Evolutionary conservation across 1,140 invertebrate genomes (phyloP).

Genomic region (Amphibalanus amphitrite): DNA sequence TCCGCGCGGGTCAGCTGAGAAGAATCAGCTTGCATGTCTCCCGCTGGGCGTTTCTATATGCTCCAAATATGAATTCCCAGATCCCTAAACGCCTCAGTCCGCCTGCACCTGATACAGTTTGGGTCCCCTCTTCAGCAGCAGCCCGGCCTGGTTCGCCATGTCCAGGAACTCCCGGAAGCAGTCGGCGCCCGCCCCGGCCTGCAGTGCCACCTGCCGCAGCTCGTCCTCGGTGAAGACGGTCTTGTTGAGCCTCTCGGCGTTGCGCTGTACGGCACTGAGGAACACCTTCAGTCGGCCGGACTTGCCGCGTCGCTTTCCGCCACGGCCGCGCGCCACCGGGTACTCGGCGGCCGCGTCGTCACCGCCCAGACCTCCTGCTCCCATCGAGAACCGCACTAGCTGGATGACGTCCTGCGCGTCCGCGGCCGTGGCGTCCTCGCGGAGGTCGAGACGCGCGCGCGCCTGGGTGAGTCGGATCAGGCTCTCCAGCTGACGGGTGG

Average conservation of each 20-base stretch:
- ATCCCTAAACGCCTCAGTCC: constrained; percentile 2
- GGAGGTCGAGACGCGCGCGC: constrained; percentile 62
- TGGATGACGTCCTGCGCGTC: constrained; percentile 77
- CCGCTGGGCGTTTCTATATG: too few relatives aligned
- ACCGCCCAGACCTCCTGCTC: constrained; percentile 32
- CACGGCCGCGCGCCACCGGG: background rate
- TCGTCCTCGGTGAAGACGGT: constrained; percentile 54
- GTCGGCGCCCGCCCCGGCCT: constrained; percentile 39
- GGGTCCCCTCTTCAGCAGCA: constrained; percentile 62
- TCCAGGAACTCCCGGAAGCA: constrained; percentile 46
- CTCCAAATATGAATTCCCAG: too few relatives aligned
- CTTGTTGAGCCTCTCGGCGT: constrained; percentile 41
- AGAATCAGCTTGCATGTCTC: too few relatives aligned
- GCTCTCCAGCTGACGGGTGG: constrained; percentile 68
- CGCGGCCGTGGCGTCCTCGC: constrained; percentile 51
- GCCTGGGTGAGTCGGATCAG: constrained; percentile 71
- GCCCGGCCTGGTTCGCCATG: constrained; percentile 63
- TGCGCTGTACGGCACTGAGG: constrained; percentile 44
- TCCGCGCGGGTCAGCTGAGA: too few relatives aligned
- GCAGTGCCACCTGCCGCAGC: constrained; percentile 46
- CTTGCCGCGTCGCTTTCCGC: background rate
- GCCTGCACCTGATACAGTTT: constrained; percentile 50
- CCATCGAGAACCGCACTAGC: constrained; percentile 61
- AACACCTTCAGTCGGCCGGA: constrained; percentile 42
- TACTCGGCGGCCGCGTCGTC: background rate